A percentile compares a stretch with the other conserved stretches of the same genome.
Evolutionary conservation across 1,140 invertebrate species (phyloP).

Genomic region (Zeugodacus cucurbitae): DNA sequence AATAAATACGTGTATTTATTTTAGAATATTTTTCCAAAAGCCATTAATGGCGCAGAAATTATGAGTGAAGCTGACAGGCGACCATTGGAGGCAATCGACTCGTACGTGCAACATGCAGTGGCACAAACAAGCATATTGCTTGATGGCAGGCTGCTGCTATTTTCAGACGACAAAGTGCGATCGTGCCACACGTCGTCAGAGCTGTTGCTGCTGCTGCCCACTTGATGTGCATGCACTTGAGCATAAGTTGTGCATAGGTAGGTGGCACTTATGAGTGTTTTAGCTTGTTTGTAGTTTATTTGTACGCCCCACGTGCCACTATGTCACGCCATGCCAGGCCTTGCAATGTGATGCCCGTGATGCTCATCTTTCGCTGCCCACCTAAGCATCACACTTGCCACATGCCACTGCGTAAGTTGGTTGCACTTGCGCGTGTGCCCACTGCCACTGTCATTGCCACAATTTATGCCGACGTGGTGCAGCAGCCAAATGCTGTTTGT

Average conservation of each 20-base stretch:
- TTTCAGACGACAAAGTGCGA: conserved; percentile 13
- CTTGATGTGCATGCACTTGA: not conserved
- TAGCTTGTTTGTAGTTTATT: not conserved
- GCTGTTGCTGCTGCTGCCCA: not conserved
- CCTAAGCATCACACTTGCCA: not conserved
- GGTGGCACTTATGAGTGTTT: not conserved
- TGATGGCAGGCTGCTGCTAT: not conserved
- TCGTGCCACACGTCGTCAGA: not conserved
- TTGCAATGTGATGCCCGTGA: not conserved
- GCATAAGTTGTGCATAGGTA: not conserved
- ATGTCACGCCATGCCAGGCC: not conserved
- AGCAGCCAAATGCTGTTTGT: not conserved
- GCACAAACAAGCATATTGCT: not conserved
- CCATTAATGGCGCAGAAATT: conserved; percentile 23
- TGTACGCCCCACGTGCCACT: conserved; percentile 23
- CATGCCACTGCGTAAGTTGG: not conserved
- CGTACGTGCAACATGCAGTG: not conserved
- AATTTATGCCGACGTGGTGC: not conserved
- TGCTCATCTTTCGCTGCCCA: not conserved
- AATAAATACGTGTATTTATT: not conserved
- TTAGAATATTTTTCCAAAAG: conserved; percentile 17
- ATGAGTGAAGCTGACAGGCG: not conserved
- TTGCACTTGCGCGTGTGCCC: conserved; percentile 21
- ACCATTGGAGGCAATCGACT: not conserved
- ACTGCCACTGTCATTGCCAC: conserved; percentile 32